Percentiles rank a stretch among this genome's conserved stretches.
Evolutionary conservation across 2,113 vertebrate genomes (phyloP).

Genomic region (Delphinus delphis): DNA sequence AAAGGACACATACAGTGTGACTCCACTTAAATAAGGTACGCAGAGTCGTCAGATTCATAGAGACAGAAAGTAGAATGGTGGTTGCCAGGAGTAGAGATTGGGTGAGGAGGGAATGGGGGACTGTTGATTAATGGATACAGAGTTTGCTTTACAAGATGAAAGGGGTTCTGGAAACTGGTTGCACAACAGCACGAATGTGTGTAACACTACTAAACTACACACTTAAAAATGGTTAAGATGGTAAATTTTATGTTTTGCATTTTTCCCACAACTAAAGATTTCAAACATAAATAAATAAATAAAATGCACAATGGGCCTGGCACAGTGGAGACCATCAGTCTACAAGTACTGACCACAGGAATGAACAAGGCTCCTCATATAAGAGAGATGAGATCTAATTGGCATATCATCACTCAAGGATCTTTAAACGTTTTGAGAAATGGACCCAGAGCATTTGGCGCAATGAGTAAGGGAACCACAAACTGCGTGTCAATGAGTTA

Average conservation of each 20-base stretch:
- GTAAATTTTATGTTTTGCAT: background rate
- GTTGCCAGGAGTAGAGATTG: no score
- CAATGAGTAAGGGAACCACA: background rate
- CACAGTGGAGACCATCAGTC: background rate
- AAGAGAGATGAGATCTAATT: background rate
- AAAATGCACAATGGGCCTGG: background rate
- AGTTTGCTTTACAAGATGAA: background rate
- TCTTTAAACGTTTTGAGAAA: conserved; percentile 14
- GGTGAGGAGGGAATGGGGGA: background rate
- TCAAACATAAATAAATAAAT: background rate
- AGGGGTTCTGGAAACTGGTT: background rate
- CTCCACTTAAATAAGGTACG: background rate
- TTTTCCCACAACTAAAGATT: background rate
- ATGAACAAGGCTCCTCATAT: background rate
- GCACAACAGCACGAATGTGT: background rate
- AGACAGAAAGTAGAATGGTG: background rate
- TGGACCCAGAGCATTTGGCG: background rate
- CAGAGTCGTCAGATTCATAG: background rate
- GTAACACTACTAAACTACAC: background rate
- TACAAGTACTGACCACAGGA: background rate
- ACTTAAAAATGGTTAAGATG: background rate
- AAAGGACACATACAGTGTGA: background rate
- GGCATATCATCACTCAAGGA: background rate
- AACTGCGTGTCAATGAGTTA: background rate
- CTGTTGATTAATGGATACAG: background rate